Conservation (phyloP, 2,888 invertebrate species). For the Bruchidius siliquastri region DNA sequence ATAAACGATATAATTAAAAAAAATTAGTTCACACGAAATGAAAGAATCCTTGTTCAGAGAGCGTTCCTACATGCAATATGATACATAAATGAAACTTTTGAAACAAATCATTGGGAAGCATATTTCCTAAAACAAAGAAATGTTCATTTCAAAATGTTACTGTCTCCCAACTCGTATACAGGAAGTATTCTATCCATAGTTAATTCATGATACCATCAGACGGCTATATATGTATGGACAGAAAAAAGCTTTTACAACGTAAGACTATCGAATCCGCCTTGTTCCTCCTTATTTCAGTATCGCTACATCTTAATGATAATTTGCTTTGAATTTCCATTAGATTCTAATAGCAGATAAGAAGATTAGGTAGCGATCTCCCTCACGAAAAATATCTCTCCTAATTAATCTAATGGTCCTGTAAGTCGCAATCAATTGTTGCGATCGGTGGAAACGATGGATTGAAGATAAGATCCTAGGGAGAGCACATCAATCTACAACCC, state of each 20-base stretch:
- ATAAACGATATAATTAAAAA: too few species aligned
- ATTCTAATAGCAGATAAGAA: not conserved
- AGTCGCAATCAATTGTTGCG: slow-evolving; percentile 16
- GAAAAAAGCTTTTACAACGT: not conserved
- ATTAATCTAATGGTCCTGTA: slow-evolving; percentile 6
- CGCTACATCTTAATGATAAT: not conserved
- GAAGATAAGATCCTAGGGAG: slow-evolving; percentile 9
- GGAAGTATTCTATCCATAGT: too few species aligned
- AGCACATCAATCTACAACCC: slow-evolving; percentile 23
- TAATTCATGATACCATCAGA: too few species aligned
- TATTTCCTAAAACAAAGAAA: too few species aligned
- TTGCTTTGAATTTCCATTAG: not conserved
- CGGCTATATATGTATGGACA: not conserved
- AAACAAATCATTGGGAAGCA: too few species aligned
- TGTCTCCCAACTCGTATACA: too few species aligned
- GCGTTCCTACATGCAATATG: too few species aligned
- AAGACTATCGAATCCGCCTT: not conserved
- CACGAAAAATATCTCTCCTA: not conserved
- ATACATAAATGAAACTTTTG: too few species aligned
- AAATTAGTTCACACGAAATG: too few species aligned
- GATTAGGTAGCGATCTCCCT: not conserved
- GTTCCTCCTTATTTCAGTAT: not conserved
- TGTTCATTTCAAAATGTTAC: too few species aligned
- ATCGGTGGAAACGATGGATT: slow-evolving; percentile 2
- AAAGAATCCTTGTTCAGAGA: too few species aligned